phyloP scores from a whole-genome alignment of 2,888 invertebrate genomes.

The Tetheella fluctuosa region DNA sequence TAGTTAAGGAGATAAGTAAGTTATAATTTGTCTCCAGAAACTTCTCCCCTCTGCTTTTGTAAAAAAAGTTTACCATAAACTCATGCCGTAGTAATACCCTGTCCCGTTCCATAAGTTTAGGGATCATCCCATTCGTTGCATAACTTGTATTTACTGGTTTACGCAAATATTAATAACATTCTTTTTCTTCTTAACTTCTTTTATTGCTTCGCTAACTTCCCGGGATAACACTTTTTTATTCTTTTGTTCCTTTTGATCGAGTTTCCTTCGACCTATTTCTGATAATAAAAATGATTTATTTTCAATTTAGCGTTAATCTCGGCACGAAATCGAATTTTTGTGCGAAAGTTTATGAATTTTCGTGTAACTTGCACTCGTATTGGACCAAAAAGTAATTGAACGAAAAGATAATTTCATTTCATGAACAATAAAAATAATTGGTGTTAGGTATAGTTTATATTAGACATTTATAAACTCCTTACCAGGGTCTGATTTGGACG shows the following conservation, averaged over 20 bases:
- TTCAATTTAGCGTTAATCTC: conserved; percentile 9
- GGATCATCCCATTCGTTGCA: conserved; percentile 22
- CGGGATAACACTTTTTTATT: conserved; percentile 12
- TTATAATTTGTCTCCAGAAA: neutral
- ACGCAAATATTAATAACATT: conserved; percentile 41
- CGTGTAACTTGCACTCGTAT: neutral
- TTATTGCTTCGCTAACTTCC: conserved; percentile 46
- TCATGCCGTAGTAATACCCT: conserved; percentile 17
- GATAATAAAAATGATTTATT: conserved; percentile 11
- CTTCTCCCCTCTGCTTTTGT: neutral
- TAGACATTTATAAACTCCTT: too few species aligned
- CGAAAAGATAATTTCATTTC: too few species aligned
- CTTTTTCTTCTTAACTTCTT: conserved; percentile 38
- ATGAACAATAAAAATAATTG: too few species aligned
- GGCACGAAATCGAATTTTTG: neutral
- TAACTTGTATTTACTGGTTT: conserved; percentile 42
- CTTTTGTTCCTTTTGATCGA: conserved; percentile 12
- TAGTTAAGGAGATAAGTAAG: too few species aligned
- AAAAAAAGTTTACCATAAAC: conserved; percentile 3
- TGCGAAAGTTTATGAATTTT: neutral
- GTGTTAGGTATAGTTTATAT: too few species aligned
- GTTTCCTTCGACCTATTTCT: neutral
- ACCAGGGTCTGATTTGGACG: too few species aligned
- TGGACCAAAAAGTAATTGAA: too few species aligned
- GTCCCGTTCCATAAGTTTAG: conserved; percentile 25